Conservation (phyloP, 1,140 invertebrate species). For the Lepidurus apus region DNA sequence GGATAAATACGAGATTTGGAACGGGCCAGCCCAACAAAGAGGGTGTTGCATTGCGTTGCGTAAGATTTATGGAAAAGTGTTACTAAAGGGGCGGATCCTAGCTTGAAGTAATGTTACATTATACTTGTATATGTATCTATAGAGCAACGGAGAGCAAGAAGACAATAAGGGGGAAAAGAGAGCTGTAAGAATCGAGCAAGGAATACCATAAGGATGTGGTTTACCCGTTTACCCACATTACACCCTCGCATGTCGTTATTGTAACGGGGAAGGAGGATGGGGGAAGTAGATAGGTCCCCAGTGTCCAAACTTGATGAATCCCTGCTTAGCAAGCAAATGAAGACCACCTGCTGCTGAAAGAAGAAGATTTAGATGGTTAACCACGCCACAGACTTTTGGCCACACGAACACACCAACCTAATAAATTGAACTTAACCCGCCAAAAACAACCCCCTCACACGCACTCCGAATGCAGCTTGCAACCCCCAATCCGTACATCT, state of each 20-base stretch:
- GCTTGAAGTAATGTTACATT: too few relatives aligned
- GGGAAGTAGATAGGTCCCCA: background rate
- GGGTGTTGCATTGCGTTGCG: too few relatives aligned
- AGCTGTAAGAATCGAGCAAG: too few relatives aligned
- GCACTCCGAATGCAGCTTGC: too few relatives aligned
- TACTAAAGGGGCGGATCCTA: too few relatives aligned
- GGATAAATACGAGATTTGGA: too few relatives aligned
- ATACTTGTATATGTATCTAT: background rate
- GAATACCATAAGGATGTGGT: background rate
- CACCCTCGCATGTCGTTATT: conserved; percentile 12
- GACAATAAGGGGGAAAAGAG: background rate
- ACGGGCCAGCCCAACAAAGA: too few relatives aligned
- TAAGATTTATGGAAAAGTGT: too few relatives aligned
- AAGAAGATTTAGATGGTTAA: conserved; percentile 15
- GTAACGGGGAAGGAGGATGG: background rate
- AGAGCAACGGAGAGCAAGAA: background rate
- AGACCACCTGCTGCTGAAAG: background rate
- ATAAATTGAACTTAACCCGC: conserved; percentile 1
- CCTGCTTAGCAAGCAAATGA: conserved; percentile 21
- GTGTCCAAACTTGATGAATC: conserved; percentile 10
- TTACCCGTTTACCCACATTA: background rate
- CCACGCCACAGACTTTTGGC: background rate
- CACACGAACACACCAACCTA: background rate
- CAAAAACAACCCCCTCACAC: background rate
- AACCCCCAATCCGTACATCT: too few relatives aligned